Conservation (phyloP, 2,888 invertebrate species). For the Meta bourneti region DNA sequence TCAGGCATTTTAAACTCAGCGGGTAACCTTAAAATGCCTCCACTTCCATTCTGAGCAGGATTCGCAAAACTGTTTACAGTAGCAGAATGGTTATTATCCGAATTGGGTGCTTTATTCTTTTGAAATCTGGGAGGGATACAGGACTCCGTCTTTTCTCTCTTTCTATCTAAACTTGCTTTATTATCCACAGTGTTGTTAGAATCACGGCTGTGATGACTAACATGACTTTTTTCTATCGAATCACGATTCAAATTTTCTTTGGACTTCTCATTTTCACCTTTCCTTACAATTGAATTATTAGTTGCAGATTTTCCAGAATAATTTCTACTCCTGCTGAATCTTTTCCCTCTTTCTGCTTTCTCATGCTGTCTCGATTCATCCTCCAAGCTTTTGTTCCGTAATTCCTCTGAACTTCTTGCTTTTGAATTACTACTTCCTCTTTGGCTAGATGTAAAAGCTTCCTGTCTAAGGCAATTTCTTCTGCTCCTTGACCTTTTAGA, state of each 20-base stretch:
- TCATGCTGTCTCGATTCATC: background rate
- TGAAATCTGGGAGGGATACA: slow-evolving; percentile 67
- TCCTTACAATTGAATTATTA: background rate
- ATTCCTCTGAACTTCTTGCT: background rate
- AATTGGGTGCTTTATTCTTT: slow-evolving; percentile 34
- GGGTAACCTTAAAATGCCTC: slow-evolving; percentile 73
- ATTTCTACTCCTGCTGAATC: background rate
- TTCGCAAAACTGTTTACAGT: background rate
- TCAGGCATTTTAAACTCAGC: slow-evolving; percentile 20
- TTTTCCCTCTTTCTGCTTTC: background rate
- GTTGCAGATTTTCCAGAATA: slow-evolving; percentile 3
- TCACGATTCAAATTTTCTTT: background rate
- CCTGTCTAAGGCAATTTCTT: slow-evolving; percentile 8
- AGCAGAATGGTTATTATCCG: slow-evolving; percentile 1
- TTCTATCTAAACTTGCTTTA: slow-evolving; percentile 32
- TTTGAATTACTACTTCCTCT: background rate
- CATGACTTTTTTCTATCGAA: background rate
- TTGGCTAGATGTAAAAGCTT: background rate
- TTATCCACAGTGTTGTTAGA: background rate
- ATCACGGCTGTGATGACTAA: background rate
- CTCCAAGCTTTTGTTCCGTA: background rate
- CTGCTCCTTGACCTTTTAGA: slow-evolving; percentile 5
- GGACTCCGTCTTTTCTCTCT: slow-evolving; percentile 42
- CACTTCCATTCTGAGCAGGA: slow-evolving; percentile 29
- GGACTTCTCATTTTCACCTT: background rate